phyloP scores from a whole-genome alignment of 2,888 invertebrate genomes.

The Brachyopa scutellaris region DNA sequence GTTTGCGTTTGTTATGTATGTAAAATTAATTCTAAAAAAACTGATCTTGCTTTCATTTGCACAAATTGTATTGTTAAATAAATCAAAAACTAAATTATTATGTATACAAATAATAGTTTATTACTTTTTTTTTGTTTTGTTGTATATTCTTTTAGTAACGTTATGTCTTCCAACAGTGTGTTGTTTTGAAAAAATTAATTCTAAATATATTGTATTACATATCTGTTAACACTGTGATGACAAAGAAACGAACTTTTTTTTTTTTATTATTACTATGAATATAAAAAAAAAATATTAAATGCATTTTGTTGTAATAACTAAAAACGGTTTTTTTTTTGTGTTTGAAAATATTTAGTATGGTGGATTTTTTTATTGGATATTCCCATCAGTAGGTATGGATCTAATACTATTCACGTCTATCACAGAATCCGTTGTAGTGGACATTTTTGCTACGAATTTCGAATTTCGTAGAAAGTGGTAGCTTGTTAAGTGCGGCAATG shows the following conservation, averaged over 20 bases:
- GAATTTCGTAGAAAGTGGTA: too few relatives aligned
- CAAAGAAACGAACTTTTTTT: constrained; percentile 13
- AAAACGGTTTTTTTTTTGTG: background rate
- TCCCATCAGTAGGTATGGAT: too few relatives aligned
- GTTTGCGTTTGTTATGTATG: constrained; percentile 10
- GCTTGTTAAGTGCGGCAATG: too few relatives aligned
- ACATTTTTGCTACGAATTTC: too few relatives aligned
- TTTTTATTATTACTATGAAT: background rate
- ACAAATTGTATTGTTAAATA: constrained; percentile 10
- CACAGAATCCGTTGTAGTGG: too few relatives aligned
- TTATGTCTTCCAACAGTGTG: constrained; percentile 45
- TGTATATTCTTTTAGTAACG: constrained; percentile 10
- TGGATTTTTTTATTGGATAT: too few relatives aligned
- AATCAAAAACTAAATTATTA: constrained; percentile 16
- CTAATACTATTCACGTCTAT: too few relatives aligned
- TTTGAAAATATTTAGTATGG: too few relatives aligned
- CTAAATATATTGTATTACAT: background rate
- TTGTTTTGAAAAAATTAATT: constrained; percentile 2
- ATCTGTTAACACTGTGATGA: constrained; percentile 40
- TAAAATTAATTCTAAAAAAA: background rate
- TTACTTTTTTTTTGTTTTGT: background rate
- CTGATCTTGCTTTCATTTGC: background rate
- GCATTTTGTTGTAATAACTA: constrained; percentile 30
- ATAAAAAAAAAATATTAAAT: constrained; percentile 1
- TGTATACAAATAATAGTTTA: constrained; percentile 20